Conservation (phyloP, 2,888 invertebrate species). For the Lycaena phlaeas region DNA sequence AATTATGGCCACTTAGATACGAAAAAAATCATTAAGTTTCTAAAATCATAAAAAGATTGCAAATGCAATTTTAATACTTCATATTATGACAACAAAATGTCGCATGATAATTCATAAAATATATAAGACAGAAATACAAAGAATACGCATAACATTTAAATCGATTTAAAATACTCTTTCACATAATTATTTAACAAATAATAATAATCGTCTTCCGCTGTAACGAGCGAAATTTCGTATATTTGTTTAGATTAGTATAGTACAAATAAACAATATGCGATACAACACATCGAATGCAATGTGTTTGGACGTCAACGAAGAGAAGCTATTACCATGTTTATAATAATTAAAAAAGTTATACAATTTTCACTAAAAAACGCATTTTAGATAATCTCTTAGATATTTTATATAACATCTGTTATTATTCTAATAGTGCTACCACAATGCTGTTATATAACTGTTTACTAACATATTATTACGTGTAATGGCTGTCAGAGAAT, state of each 20-base stretch:
- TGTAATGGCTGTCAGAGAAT: too few species aligned
- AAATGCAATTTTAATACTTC: slow-evolving; percentile 5
- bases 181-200: slow-evolving; percentile 5
- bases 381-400: too few species aligned
- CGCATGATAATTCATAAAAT: neutral
- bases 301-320: too few species aligned
- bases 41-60: neutral
- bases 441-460: too few species aligned
- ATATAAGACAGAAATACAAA: slow-evolving; percentile 1
- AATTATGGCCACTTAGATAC: slow-evolving; percentile 1
- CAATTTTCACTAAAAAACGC: too few species aligned
- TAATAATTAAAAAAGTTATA: too few species aligned
- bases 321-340: too few species aligned
- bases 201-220: neutral
- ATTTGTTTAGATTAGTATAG: slow-evolving; percentile 1
- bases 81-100: neutral
- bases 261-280: neutral
- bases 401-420: too few species aligned
- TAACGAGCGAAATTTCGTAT: neutral
- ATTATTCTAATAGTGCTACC: too few species aligned
- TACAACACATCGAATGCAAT: neutral
- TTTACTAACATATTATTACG: too few species aligned
- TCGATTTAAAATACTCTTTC: slow-evolving; percentile 5
- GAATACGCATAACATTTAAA: slow-evolving; percentile 2
- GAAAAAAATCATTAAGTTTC: neutral